Evolutionary conservation across 1,140 invertebrate species (phyloP), one percentile per base, ranked within the genome.

Genomic region (Contarinia nasturtii): DNA sequence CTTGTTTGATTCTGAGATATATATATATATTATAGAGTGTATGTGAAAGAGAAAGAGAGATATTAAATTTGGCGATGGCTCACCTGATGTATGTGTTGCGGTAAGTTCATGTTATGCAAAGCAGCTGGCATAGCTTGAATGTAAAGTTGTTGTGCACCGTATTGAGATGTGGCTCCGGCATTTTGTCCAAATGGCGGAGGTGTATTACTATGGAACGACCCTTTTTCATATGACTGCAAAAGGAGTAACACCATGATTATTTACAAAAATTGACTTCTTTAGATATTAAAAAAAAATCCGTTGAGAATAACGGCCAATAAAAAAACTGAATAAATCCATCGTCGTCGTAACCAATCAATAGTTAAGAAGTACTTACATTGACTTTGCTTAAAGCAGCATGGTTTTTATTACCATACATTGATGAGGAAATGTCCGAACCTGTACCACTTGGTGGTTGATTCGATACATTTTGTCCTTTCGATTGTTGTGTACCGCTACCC

Each of bases 201-300:
- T 34, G 83, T 86, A 46, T 78, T 81, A 43, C 81, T 82, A 62
- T 85, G 82, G 67, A 85, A 86, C 56, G 77, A 79, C 61, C 82
- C 80, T 67, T 87, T 87, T 50, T 87, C 83, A 61, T 85, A 86
- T 2, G 81, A 82, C 82, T 87, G n/a, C n/a, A n/a, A n/a, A n/a
- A n/a, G n/a, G n/a, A n/a, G n/a, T n/a, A n/a, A n/a, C n/a, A n/a
- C n/a, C n/a, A n/a, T n/a, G n/a, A n/a, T n/a, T n/a, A n/a, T n/a
- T n/a, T n/a, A n/a, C n/a, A n/a, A n/a, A n/a, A n/a, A n/a, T n/a
- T n/a, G n/a, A n/a, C n/a, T n/a, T n/a, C n/a, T n/a, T n/a, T n/a
- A n/a, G n/a, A n/a, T n/a, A n/a, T n/a, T n/a, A n/a, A n/a, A n/a
- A n/a, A n/a, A n/a, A n/a, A n/a, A n/a, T n/a, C n/a, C n/a, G n/a